phyloP scores from a whole-genome alignment of 2,888 invertebrate genomes.

The Neocrepidodera transversa region DNA sequence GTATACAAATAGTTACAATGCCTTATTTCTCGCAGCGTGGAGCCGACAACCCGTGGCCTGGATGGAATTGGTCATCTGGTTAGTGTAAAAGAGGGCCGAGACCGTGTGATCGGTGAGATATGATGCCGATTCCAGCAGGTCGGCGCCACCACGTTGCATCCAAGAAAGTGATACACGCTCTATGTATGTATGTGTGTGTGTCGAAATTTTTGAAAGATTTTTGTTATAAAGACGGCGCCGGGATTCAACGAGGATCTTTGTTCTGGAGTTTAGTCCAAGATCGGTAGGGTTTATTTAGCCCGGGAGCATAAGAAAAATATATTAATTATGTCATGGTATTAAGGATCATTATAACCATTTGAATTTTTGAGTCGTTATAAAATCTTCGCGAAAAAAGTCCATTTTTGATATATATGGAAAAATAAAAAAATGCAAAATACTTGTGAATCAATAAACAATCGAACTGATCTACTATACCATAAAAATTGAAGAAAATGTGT shows the following conservation, averaged over 20 bases:
- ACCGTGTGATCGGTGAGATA: constrained; percentile 27
- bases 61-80: constrained; percentile 46
- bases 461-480: too few species aligned
- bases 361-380: too few species aligned
- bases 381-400: too few species aligned
- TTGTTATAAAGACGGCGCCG: constrained; percentile 7
- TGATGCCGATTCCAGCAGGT: background rate
- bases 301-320: too few species aligned
- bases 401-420: too few species aligned
- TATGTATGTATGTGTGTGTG: background rate
- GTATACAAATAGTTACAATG: too few species aligned
- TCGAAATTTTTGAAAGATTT: constrained; percentile 20
- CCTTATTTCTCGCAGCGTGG: too few species aligned
- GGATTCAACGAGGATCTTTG: constrained; percentile 18
- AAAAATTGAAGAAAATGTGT: too few species aligned
- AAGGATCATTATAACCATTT: too few species aligned
- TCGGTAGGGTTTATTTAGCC: background rate
- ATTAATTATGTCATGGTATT: too few species aligned
- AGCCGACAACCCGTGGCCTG: constrained; percentile 8
- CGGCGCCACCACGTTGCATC: constrained; percentile 18
- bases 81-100: constrained; percentile 37
- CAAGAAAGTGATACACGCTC: constrained; percentile 3
- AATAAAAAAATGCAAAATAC: too few species aligned
- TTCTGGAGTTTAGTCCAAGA: background rate
- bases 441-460: too few species aligned